Base-by-base conservation (phyloP, 2,113 vertebrate species). In the Rhombomys opimus region DNA sequence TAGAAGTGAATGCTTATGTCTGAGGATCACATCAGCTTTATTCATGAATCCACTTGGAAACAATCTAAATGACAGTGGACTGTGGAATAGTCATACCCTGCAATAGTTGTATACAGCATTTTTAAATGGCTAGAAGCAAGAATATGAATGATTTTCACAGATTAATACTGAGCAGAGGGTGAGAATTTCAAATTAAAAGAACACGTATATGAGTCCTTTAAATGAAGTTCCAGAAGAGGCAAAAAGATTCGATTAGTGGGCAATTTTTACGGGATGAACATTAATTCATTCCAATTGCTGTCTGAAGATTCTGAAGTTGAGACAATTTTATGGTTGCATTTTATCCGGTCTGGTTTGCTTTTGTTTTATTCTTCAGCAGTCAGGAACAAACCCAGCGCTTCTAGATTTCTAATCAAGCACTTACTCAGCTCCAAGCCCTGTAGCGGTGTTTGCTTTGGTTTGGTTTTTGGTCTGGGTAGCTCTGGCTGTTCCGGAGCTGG, bases 141-240 rank as follows among this genome's bases (percentile, higher is more conserved):
- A 80, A 57, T 88, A 81, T 41, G 4, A 59, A 70, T 93, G 23
- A 65, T 93, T 87, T 70, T 95, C 27, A 84, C 8, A 80, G 32
- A 94, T 54, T 82, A 89, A 94, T 84, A 93, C 1, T 75, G 38
- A 80, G 8, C 11, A 90, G 85, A 90, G 32, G 91, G 61, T 50
- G 14, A 41, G 81, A 59, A 67, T 38, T 57, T 82, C 25, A 76
- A 82, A 59, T 59, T 35, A 76, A 52, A 38, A 73, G 67, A 89
- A 25, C 82, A 27, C 41, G 52, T 93, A 68, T 68, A n/a, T 63
- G 80, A 94, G 90, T 63, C 20, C 57, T 30, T 75, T 61, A 67
- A 54, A 59, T 84, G 54, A 92, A 84, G 18, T 94, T 85, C 68
- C 76, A 70, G 11, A 87, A 96, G 41, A 93, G 57, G 35, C 13